Base-by-base conservation (phyloP, 2,113 vertebrate genomes). In the Natator depressus region DNA sequence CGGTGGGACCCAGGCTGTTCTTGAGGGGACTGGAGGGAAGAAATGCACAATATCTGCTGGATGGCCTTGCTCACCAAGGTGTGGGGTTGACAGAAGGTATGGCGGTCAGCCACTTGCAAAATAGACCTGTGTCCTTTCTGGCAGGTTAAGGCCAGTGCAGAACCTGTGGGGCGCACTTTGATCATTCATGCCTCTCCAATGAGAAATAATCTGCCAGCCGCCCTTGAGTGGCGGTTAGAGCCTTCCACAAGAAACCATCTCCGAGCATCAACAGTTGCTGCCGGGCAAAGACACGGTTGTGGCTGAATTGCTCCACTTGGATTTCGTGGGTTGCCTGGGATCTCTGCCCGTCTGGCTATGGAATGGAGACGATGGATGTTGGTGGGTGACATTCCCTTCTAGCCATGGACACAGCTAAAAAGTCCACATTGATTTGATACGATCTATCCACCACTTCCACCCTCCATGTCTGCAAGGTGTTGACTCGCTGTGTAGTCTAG, bases 221-320 rank as follows among this genome's bases (percentile, higher is more conserved):
- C 42, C 11, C 38, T 27, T 27, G 22, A 78, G 11, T 46, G 75
- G 75, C 13, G 2, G 19, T 25, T 42, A 42, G n/a, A n/a, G 22
- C 69, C 14, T 75, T 46, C 75, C 46, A 5, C 75, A 2, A 29
- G 10, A 31, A 1, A 0, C 17, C 7, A 0, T 51, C 16, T n/a
- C 0, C 11, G 85, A 85, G n/a, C 1, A 1, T 25, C 80, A 25
- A 51, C 62, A 0, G 0, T 3, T 19, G 55, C 81, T 80, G 94
- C n/a, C 10, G 29, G 84, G 84, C 55, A 27, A 51, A 27, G 54
- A n/a, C 49, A 75, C 49, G 10, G 20, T 51, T n/a, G 89, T 59
- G 81, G 85, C n/a, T 88, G 91, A 93, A 91, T 94, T 96, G 91
- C 91, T 91, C 27, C 91, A 31, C 1, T 65, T 92, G 92, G 88